Percentiles rank a stretch among this genome's conserved stretches.
Conservation (phyloP, 2,113 vertebrate species). For the Octodon degus region DNA sequence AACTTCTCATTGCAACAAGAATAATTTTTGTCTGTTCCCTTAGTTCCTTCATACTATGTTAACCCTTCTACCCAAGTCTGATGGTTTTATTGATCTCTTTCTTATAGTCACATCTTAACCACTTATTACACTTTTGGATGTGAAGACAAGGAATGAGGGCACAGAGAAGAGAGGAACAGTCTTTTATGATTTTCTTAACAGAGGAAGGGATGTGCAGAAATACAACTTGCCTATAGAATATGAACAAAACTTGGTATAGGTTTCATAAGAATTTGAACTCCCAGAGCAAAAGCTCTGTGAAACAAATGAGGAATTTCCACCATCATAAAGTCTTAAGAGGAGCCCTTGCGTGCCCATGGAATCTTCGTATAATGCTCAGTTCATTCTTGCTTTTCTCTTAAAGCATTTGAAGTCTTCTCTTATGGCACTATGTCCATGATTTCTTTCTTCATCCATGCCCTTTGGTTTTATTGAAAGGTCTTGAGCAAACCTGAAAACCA, state of each 20-base stretch:
- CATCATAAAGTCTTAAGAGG: background rate
- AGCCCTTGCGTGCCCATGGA: rapidly evolving
- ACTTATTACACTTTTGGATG: background rate
- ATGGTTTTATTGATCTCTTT: background rate
- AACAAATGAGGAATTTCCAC: background rate
- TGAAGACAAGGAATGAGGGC: background rate
- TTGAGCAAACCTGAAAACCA: slow-evolving; percentile 73
- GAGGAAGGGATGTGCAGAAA: background rate
- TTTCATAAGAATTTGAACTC: background rate
- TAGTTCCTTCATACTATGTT: background rate
- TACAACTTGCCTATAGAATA: background rate
- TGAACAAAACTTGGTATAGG: background rate
- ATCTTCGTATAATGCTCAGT: background rate
- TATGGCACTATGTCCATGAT: background rate
- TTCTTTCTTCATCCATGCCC: slow-evolving; percentile 61
- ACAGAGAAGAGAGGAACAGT: background rate
- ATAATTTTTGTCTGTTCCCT: background rate
- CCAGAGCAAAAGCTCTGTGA: background rate
- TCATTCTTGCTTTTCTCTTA: background rate
- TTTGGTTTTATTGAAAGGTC: slow-evolving; percentile 53
- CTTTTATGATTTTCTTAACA: background rate
- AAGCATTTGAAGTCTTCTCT: background rate
- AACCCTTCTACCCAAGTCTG: background rate
- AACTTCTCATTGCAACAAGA: background rate
- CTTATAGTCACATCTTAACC: background rate